Evolutionary conservation across 2,797 vertebrate species (phyloP), one percentile per base, ranked within the genome.

Genomic region (Nannoperca obscura): DNA sequence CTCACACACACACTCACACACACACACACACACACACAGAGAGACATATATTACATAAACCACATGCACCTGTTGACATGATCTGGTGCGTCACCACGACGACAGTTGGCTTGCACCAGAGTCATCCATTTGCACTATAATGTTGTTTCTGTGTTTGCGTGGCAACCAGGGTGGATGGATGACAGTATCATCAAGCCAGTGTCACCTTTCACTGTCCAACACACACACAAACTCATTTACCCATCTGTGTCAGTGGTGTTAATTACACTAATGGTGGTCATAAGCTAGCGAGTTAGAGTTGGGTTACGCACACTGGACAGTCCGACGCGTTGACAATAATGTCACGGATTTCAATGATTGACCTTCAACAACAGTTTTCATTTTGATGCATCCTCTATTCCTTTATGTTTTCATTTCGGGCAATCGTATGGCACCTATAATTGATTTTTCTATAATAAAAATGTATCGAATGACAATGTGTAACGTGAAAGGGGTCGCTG

Each of bases 241-340:
- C 74, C 17, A 19, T 69, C 69, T 80, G 20, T 69, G 71, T 80
- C 83, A 49, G 81, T 60, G 81, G 89, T 86, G 78, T 91, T 91
- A 89, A 91, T 95, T 90, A 93, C 80, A 82, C 87, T 90, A 87
- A 92, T 85, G 83, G 75, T 74, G 72, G 44, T 81, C 60, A 71
- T 78, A 76, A 73, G 59, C 40, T 57, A 27, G 46, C 49, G 69
- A 78, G 66, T 83, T 76, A 44, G 71, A 76, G 61, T 85, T 75
- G 40, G 12, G 71, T 90, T 44, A 36, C 36, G 2, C 42, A 36
- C 7, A 4, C 66, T 20, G 49, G 13, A 42, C 42, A 66, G 68
- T 70, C 15, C 15, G 40, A 49, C 36, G 65, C 19, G 38, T 1
- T 54, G 24, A 77, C 63, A 46, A 74, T 69, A 36, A 34, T 49